Base-by-base conservation (phyloP, 1,140 invertebrate genomes). In the Trinorchestia longiramus region DNA sequence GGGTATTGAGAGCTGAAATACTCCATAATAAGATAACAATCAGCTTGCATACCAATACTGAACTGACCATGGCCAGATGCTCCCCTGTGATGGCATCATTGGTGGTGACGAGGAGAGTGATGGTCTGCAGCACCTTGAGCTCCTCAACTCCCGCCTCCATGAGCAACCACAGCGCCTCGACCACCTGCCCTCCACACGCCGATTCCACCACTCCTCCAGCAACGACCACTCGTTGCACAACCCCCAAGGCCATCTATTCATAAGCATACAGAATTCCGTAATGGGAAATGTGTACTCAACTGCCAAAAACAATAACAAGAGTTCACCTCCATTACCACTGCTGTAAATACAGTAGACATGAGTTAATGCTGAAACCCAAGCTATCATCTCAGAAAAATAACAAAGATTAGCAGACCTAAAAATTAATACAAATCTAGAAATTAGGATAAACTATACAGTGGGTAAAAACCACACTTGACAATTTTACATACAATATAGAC, bases 41-140 rank as follows among this genome's bases (percentile, higher is more conserved):
- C 11, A 23, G 8, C 11, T 23, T 77, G 62, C 15, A 77, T 77
- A 1, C 28, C 28, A 36, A 77, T 36, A 77, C 62, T 77, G 15
- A 43, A 97, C 97, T 97, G 97, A 99, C 99, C 97, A 98, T 99
- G 90, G 99, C 98, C 95, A 99, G 97, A 43, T 98, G 98, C 97
- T 99, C 99, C 95, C 99, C 99, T 97, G 99, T 99, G 47, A 99
- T 99, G 88, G 99, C 98, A 96, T 98, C 98, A 97, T 99, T 99
- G 40, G 99, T 99, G 23, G 99, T 99, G 36, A 99, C 98, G 57
- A 99, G 97, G 40, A 99, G 97, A 23, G 99, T 99, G 28, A 99
- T 99, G 44, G 99, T 99, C 97, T 99, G 99, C 95, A 99, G 97
- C 95, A 99, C 98, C 98, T 99, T 99, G 36, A 99, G 98, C 98